phyloP scores from a whole-genome alignment of 2,888 invertebrate genomes.

The Acrobasis repandana region DNA sequence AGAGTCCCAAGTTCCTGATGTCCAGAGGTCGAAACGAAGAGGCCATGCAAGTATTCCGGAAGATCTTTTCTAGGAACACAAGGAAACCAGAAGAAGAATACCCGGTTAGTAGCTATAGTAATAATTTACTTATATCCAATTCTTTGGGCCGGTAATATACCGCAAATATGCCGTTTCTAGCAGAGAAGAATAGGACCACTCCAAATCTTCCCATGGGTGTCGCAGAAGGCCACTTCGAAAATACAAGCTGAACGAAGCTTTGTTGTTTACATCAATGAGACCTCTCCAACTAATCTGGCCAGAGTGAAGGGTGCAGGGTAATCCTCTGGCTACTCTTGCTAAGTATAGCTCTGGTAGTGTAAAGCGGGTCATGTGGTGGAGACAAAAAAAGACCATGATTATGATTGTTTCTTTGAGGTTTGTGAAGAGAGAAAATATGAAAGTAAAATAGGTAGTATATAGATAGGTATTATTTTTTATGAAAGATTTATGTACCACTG shows the following conservation, averaged over 20 bases:
- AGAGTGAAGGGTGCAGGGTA: too few species aligned
- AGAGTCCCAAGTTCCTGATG: slow-evolving; percentile 91
- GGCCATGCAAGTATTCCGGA: slow-evolving; percentile 84
- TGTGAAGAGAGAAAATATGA: too few species aligned
- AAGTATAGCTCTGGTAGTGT: too few species aligned
- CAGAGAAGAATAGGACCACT: background rate
- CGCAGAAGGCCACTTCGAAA: background rate
- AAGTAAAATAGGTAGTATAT: too few species aligned
- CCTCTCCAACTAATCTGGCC: too few species aligned
- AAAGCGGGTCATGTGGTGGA: too few species aligned
- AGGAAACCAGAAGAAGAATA: slow-evolving; percentile 84
- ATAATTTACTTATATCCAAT: too few species aligned
- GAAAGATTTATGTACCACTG: too few species aligned
- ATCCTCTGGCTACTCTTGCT: too few species aligned
- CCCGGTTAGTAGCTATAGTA: slow-evolving; percentile 79
- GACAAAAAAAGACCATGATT: too few species aligned
- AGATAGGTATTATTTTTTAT: too few species aligned
- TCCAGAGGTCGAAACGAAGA: slow-evolving; percentile 85
- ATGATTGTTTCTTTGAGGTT: too few species aligned
- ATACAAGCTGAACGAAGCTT: background rate
- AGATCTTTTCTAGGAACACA: slow-evolving; percentile 86
- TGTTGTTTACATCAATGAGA: background rate
- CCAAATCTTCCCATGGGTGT: background rate
- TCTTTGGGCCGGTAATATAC: background rate
- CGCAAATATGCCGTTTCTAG: background rate